A percentile compares a stretch with the other conserved stretches of the same genome.
These are phyloP conservation scores for Prionailurus viverrinus DNA, from an alignment of 2,113 vertebrate species.

Conservation along the genomic window DNA sequence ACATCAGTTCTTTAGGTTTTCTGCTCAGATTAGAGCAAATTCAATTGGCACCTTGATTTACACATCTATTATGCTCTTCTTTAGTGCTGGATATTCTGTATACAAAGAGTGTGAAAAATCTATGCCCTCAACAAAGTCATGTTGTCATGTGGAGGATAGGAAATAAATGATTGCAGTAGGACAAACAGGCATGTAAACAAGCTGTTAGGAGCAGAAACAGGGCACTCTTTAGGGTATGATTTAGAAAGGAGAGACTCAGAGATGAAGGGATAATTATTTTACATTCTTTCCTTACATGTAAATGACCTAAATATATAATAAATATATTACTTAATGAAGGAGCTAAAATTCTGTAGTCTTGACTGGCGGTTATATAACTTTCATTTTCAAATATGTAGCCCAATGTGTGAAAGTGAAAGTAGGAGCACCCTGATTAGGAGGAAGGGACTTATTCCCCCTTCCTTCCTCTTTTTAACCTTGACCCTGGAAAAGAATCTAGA, in stretches of 20 bases:
- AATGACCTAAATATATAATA: not conserved
- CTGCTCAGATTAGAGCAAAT: slow-evolving; percentile 59
- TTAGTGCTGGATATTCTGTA: not conserved
- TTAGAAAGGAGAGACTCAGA: not conserved
- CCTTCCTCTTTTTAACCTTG: not conserved
- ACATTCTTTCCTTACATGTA: not conserved
- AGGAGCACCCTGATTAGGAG: not conserved
- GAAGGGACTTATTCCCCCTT: not conserved
- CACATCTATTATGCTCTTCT: slow-evolving; percentile 28
- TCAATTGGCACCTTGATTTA: slow-evolving; percentile 61
- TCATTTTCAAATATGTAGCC: not conserved
- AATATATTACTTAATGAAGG: not conserved
- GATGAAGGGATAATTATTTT: not conserved
- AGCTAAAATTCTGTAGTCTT: not conserved
- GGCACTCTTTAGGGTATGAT: no score
- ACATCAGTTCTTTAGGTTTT: slow-evolving; percentile 47
- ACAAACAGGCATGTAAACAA: not conserved
- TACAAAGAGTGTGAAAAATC: slow-evolving; percentile 19
- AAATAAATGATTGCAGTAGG: not conserved
- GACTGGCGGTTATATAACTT: not conserved
- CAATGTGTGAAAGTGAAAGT: not conserved
- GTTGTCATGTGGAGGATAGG: not conserved
- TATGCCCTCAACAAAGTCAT: not conserved
- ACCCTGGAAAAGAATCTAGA: not conserved
- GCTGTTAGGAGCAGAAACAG: not conserved